Conservation (phyloP, 2,888 invertebrate species). For the Eupithecia tripunctaria region DNA sequence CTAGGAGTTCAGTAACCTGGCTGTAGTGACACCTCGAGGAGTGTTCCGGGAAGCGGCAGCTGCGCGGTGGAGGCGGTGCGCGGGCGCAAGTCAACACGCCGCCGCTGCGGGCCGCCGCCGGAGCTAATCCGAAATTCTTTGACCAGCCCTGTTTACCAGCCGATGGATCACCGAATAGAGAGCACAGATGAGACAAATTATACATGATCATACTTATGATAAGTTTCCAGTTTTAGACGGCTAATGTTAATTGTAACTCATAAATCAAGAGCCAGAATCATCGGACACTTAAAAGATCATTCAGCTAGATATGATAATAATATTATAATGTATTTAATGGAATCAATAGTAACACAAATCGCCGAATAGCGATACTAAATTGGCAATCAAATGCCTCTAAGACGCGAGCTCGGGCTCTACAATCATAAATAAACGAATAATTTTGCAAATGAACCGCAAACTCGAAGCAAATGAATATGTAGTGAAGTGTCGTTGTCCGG, state of each 20-base stretch:
- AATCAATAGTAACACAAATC: conserved; percentile 6
- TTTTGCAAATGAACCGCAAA: conserved; percentile 10
- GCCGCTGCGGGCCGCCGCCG: conserved; percentile 40
- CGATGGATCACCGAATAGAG: conserved; percentile 52
- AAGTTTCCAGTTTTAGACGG: conserved; percentile 1
- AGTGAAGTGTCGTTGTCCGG: conserved; percentile 16
- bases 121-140: conserved; percentile 75
- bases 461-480: conserved; percentile 7
- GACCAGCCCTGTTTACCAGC: conserved; percentile 64
- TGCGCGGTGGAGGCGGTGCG: conserved; percentile 55
- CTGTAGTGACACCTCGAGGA: conserved; percentile 29
- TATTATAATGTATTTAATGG: neutral
- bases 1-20: conserved; percentile 28
- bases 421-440: conserved; percentile 1
- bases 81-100: conserved; percentile 59
- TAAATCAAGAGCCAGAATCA: neutral
- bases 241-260: conserved; percentile 1
- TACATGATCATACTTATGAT: neutral
- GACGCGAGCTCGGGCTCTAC: too few species aligned
- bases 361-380: neutral
- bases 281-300: neutral
- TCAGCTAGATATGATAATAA: neutral
- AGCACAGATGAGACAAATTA: conserved; percentile 14
- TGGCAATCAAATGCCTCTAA: neutral
- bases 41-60: conserved; percentile 37